Evolutionary conservation across 2,113 vertebrate genomes (phyloP).

Genomic region (Macquaria ambigua): DNA sequence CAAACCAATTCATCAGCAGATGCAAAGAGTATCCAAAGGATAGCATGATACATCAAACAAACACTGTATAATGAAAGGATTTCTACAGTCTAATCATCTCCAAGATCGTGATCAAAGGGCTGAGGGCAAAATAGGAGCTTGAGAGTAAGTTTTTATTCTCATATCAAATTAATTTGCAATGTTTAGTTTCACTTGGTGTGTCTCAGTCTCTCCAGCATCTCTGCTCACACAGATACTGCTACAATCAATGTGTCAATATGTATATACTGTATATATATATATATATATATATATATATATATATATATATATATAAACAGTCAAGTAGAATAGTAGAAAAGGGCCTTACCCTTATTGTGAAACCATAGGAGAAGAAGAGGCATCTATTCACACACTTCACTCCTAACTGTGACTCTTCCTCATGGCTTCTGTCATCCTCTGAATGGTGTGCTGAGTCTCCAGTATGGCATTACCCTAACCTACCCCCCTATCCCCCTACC

Average conservation of each 20-base stretch:
- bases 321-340: background rate
- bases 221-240: background rate
- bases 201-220: background rate
- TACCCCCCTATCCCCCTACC: too few relatives aligned
- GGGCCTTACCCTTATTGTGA: slow-evolving; percentile 49
- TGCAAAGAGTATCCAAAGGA: background rate
- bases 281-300: background rate
- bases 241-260: background rate
- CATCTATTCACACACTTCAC: slow-evolving; percentile 40
- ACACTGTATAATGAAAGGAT: background rate
- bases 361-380: slow-evolving; percentile 23
- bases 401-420: slow-evolving; percentile 43
- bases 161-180: slow-evolving; percentile 4
- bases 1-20: background rate
- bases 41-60: background rate
- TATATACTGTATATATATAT: too few relatives aligned
- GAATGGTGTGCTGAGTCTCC: slow-evolving; percentile 39
- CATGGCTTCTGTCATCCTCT: slow-evolving; percentile 45
- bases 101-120: background rate
- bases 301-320: background rate
- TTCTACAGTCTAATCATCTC: background rate
- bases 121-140: background rate
- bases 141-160: background rate
- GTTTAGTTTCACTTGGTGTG: background rate
- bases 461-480: slow-evolving; percentile 5